phyloP scores from a whole-genome alignment of 2,113 vertebrate genomes.

The Microcebus murinus region DNA sequence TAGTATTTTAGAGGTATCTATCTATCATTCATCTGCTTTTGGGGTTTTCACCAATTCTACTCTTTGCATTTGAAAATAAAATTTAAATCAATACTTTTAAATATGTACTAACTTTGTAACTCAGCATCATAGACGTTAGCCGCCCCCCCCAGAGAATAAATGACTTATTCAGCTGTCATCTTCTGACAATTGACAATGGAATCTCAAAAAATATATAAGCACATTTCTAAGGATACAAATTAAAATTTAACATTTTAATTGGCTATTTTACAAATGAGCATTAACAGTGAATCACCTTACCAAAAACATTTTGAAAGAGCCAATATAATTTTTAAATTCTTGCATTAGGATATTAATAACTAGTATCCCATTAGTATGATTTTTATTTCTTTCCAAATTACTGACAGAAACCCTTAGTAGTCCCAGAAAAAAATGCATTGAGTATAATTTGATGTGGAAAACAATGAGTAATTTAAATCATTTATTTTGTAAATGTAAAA shows the following conservation, averaged over 20 bases:
- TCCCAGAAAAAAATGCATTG: neutral
- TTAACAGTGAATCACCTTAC: neutral
- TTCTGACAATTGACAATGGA: neutral
- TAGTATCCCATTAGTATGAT: neutral
- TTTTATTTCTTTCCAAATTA: conserved; percentile 20
- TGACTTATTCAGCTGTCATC: neutral
- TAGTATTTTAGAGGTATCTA: neutral
- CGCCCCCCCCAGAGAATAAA: neutral
- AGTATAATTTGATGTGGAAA: neutral
- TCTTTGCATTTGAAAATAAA: neutral
- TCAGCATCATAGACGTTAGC: neutral
- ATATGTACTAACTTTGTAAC: neutral
- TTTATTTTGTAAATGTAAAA: conserved; percentile 45
- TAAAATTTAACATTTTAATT: neutral
- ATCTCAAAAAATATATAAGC: neutral
- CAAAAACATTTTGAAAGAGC: neutral
- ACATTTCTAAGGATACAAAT: neutral
- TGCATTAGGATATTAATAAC: neutral
- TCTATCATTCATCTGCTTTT: neutral
- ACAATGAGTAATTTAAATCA: neutral
- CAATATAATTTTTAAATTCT: neutral
- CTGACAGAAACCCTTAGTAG: neutral
- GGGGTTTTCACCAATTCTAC: neutral
- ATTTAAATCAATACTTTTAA: conserved; percentile 8
- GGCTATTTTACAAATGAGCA: neutral